phyloP scores from a whole-genome alignment of 2,797 vertebrate genomes.

The Sarcophilus harrisii region DNA sequence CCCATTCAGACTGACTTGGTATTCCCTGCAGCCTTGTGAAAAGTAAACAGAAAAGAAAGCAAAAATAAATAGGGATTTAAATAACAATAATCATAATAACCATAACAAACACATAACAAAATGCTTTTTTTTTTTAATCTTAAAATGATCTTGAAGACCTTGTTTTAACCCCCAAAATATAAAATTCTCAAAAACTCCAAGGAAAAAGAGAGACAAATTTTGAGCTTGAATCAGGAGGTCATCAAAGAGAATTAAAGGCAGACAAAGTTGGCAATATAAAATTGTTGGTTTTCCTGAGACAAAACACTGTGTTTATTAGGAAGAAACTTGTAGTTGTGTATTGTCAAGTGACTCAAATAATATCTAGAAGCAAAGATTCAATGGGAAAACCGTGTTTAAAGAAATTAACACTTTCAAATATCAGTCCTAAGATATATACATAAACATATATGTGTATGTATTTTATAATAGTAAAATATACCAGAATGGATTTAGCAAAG shows the following conservation, averaged over 20 bases:
- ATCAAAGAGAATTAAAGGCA: neutral
- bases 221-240: neutral
- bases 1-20: neutral
- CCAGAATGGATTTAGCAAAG: neutral
- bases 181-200: neutral
- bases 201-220: neutral
- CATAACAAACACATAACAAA: neutral
- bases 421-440: neutral
- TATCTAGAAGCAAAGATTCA: neutral
- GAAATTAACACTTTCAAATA: neutral
- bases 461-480: neutral
- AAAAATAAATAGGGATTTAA: neutral
- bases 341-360: neutral
- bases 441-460: neutral
- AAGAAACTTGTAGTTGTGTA: neutral
- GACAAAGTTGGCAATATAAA: neutral
- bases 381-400: neutral
- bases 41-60: neutral
- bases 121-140: neutral
- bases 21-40: neutral
- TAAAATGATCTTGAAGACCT: neutral
- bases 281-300: neutral
- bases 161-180: neutral
- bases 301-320: neutral
- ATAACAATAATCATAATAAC: neutral